Evolutionary conservation across 2,888 invertebrate genomes (phyloP).

Genomic region (Tetragnatha montana): DNA sequence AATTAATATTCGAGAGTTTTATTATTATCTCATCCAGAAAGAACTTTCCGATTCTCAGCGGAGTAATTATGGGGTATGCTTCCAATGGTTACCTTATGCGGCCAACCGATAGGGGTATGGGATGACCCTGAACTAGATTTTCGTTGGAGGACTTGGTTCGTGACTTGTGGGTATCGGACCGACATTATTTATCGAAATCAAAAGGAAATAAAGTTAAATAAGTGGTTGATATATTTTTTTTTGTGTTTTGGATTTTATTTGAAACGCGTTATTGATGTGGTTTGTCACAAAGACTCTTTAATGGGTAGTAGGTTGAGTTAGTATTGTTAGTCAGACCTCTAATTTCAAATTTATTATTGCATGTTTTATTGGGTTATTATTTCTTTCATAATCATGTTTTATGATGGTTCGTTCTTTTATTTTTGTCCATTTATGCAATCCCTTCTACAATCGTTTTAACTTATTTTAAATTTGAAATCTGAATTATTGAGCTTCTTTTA

Average conservation of each 20-base stretch:
- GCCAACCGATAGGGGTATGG: conserved; percentile 10
- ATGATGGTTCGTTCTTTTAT: no score
- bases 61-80: conserved; percentile 54
- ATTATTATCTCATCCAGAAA: conserved; percentile 45
- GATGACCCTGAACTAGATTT: conserved; percentile 63
- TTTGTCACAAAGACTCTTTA: not conserved
- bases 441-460: no score
- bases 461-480: no score
- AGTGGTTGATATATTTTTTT: not conserved
- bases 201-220: conserved; percentile 7
- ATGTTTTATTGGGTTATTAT: no score
- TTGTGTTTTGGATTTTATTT: not conserved
- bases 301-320: no score
- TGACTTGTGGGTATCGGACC: conserved; percentile 44
- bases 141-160: conserved; percentile 36
- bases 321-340: no score
- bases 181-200: conserved; percentile 37
- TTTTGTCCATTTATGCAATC: no score
- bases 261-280: not conserved
- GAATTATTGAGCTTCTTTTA: no score
- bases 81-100: conserved; percentile 35
- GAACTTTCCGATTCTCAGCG: conserved; percentile 38
- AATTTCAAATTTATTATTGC: no score
- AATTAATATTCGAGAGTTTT: conserved; percentile 66
- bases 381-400: no score